Conservation (phyloP, 2,888 invertebrate genomes). For the Leptinotarsa haldemani region DNA sequence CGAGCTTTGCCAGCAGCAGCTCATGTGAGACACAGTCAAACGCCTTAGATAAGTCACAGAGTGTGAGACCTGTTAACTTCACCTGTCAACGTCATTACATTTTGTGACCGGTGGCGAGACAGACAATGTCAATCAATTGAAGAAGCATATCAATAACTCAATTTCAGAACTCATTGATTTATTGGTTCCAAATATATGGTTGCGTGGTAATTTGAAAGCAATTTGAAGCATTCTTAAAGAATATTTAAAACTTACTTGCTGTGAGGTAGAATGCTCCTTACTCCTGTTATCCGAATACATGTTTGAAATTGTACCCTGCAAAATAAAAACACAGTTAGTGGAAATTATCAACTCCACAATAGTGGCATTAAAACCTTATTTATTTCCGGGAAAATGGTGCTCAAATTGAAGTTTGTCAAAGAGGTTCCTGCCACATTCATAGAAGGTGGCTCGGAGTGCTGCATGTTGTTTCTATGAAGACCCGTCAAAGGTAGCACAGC, state of each 20-base stretch:
- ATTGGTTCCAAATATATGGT: too few species aligned
- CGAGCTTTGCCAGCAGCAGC: too few species aligned
- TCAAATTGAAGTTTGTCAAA: constrained; percentile 83
- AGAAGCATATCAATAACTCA: too few species aligned
- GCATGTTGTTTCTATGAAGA: constrained; percentile 51
- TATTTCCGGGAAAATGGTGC: constrained; percentile 87
- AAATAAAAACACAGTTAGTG: constrained; percentile 14
- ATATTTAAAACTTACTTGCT: constrained; percentile 24
- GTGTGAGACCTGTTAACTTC: too few species aligned
- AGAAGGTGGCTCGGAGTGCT: constrained; percentile 60
- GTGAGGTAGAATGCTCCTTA: constrained; percentile 27
- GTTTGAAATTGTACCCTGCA: constrained; percentile 23
- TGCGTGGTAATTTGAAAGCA: too few species aligned
- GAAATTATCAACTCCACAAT: neutral
- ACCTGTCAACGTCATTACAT: too few species aligned
- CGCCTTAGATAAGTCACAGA: too few species aligned
- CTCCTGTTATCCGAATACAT: constrained; percentile 22
- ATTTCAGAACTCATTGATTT: too few species aligned
- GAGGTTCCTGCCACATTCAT: constrained; percentile 66
- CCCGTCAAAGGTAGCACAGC: constrained; percentile 56
- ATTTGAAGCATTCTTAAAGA: too few species aligned
- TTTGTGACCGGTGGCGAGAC: too few species aligned
- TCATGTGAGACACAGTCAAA: too few species aligned
- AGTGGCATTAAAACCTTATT: constrained; percentile 65
- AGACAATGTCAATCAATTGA: too few species aligned